Percentiles rank a stretch among this genome's conserved stretches.
Conservation (phyloP, 2,113 vertebrate genomes). For the Willisornis vidua region DNA sequence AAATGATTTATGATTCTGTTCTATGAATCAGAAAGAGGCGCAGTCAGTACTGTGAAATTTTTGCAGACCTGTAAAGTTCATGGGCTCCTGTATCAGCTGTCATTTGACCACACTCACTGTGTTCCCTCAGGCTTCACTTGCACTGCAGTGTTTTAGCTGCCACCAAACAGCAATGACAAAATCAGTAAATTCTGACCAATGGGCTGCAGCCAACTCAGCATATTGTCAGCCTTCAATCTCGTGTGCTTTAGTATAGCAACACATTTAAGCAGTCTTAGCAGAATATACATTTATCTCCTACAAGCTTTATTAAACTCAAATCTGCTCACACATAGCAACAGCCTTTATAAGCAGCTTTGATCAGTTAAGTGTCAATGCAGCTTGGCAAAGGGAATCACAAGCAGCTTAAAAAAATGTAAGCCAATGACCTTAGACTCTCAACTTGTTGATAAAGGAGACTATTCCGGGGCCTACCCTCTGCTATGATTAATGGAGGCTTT, state of each 20-base stretch:
- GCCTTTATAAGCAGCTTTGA: slow-evolving; percentile 65
- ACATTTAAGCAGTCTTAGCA: slow-evolving; percentile 39
- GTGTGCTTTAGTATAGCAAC: slow-evolving; percentile 18
- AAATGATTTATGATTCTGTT: neutral
- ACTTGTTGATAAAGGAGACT: slow-evolving; percentile 59
- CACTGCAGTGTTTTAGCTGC: neutral
- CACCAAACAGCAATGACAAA: neutral
- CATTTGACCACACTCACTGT: neutral
- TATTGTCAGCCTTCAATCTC: neutral
- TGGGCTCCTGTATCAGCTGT: neutral
- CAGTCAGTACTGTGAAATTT: neutral
- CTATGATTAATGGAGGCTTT: slow-evolving; percentile 51
- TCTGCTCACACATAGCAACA: slow-evolving; percentile 69
- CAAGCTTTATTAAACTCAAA: slow-evolving; percentile 64
- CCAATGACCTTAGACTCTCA: slow-evolving; percentile 57
- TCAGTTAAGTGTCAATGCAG: slow-evolving; percentile 62
- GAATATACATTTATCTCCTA: slow-evolving; percentile 47
- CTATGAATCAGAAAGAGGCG: neutral
- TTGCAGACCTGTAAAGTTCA: neutral
- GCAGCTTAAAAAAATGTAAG: slow-evolving; percentile 63
- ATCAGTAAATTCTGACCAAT: slow-evolving; percentile 13
- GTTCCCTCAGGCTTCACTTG: neutral
- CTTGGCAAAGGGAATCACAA: slow-evolving; percentile 61
- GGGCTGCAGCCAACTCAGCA: neutral
- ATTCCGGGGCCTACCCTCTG: neutral